Evolutionary conservation across 2,797 vertebrate genomes (phyloP), one percentile per base, ranked within the genome.

Genomic region (Paedocypris micromegethes): DNA sequence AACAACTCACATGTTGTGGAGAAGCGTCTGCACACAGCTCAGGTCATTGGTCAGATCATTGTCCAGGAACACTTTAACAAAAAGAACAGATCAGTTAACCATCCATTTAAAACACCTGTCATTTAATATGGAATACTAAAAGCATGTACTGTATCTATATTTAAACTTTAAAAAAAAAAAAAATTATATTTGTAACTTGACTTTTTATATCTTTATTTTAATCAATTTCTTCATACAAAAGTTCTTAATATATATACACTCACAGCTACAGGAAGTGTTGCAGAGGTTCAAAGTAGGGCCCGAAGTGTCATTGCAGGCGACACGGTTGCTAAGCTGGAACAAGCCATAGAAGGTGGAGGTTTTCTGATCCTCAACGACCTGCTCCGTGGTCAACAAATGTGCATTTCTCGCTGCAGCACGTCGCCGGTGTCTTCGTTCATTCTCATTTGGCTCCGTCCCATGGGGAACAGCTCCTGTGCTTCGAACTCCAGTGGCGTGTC

Each of bases 261-360:
- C 63, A 86, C 84, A 2, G n/a, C 3, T 0, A 58, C 86, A 86
- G 41, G 42, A 2, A 2, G 60, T 51, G 0, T 0, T 1, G 37
- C 87, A 87, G 73, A 83, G 37, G 71, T 83, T 79, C 44, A 42
- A 45, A 0, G 70, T 69, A 0, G 0, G 0, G 2, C 7, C 39
- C 0, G 1, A 0, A 5, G 48, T 40, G 4, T 71, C 45, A 4
- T 6, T 75, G 76, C 86, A 88, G 70, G 60, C 73, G 60, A 81
- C 59, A 2, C 52, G 49, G 6, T 54, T 9, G 1, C 79, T 74
- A 38, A 88, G 79, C 68, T 86, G 85, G 77, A 88, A 86, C 8
- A 86, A 47, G 2, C 86, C 86, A 0, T 81, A 82, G 5, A 80
- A 64, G 0, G 2, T 80, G 78, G 71, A 74, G 8, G 37, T 9